These are phyloP conservation scores for Myrmophylax atrothorax DNA, from an alignment of 2,113 vertebrate species.

Conservation along the genomic window DNA sequence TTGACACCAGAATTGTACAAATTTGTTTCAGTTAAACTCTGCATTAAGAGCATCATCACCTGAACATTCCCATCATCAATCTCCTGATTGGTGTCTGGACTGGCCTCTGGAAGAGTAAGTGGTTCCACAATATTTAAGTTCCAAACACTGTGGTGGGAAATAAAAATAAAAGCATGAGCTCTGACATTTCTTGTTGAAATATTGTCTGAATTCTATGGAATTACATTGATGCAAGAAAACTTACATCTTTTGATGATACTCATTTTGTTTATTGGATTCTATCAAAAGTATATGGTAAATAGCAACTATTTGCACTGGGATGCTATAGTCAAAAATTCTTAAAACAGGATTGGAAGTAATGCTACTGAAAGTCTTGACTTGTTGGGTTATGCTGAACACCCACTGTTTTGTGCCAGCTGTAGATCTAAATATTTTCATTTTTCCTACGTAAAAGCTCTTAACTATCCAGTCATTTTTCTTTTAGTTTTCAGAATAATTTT, in stretches of 20 bases:
- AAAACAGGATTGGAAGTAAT: background rate
- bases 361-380: background rate
- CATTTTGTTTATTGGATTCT: background rate
- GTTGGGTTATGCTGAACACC: background rate
- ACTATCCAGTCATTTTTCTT: background rate
- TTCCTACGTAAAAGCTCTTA: background rate
- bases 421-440: background rate
- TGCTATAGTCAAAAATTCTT: background rate
- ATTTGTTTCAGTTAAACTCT: slow-evolving; percentile 59
- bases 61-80: slow-evolving; percentile 37
- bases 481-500: background rate
- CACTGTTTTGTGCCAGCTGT: background rate
- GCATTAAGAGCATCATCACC: slow-evolving; percentile 63
- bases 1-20: slow-evolving; percentile 54
- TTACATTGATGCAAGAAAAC: background rate
- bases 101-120: slow-evolving; percentile 60
- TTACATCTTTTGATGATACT: background rate
- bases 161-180: background rate
- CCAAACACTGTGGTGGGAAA: background rate
- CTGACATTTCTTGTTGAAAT: background rate
- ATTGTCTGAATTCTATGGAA: background rate
- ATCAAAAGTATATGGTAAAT: background rate
- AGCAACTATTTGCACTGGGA: background rate
- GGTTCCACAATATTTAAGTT: background rate
- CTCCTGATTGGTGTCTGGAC: slow-evolving; percentile 55